Percentiles rank a stretch among this genome's conserved stretches.
Conservation (phyloP, 2,797 vertebrate species). For the Echiichthys vipera region DNA sequence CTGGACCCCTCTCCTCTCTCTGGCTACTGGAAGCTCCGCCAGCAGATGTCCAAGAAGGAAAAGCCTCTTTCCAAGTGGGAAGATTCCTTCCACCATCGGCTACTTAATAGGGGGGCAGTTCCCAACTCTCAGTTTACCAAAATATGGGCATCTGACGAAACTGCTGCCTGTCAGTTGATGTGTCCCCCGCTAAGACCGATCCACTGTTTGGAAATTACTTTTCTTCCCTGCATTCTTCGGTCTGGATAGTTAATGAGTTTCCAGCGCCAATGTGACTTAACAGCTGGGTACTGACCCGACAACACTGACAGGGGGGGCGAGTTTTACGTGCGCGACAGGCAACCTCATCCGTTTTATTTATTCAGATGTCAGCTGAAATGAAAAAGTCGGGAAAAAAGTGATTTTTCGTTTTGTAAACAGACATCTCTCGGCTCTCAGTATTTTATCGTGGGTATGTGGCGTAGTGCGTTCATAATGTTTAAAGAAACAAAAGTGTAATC, state of each 20-base stretch:
- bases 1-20: conserved; percentile 70
- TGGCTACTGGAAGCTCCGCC: conserved; percentile 76
- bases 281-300: conserved; percentile 38
- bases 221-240: conserved; percentile 87
- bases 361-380: not conserved
- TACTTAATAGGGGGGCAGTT: conserved; percentile 97
- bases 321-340: conserved; percentile 28
- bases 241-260: conserved; percentile 72
- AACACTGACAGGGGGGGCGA: conserved; percentile 2
- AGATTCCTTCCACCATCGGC: conserved; percentile 90
- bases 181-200: conserved; percentile 65
- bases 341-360: conserved; percentile 1
- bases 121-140: conserved; percentile 88
- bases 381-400: no score
- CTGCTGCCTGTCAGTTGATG: conserved; percentile 84
- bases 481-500: not conserved
- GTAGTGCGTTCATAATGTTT: not conserved
- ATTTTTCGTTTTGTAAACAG: not conserved
- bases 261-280: conserved; percentile 49
- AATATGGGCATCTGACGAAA: conserved; percentile 92
- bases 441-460: not conserved
- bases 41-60: conserved; percentile 86
- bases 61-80: conserved; percentile 91
- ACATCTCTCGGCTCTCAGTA: not conserved
- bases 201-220: conserved; percentile 86